Percentiles rank a stretch among this genome's conserved stretches.
Conservation (phyloP, 2,888 invertebrate species). For the Rugalucina vietnamica region DNA sequence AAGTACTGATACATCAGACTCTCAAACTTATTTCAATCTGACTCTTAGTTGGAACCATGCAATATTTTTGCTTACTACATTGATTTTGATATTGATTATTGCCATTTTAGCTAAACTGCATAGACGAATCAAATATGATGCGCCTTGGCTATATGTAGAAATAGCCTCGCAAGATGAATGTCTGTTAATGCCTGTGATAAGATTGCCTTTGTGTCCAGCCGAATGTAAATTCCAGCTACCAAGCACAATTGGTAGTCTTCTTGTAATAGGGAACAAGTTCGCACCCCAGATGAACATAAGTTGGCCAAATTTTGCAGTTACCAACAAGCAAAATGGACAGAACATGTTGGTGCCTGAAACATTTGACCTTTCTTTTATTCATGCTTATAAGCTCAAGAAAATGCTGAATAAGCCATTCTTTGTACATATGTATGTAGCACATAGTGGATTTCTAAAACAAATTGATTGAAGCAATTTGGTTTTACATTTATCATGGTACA, state of each 20-base stretch:
- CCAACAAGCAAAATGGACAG: not conserved
- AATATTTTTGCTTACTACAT: not conserved
- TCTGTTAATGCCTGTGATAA: not conserved
- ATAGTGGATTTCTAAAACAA: not conserved
- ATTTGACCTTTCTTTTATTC: not conserved
- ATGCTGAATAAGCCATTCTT: not conserved
- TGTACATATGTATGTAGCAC: not conserved
- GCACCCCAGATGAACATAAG: not conserved
- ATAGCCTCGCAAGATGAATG: not conserved
- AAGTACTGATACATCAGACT: not conserved
- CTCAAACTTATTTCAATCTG: not conserved
- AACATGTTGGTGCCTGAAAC: not conserved
- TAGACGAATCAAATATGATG: not conserved
- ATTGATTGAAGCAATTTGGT: not conserved
- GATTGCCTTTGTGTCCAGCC: not conserved
- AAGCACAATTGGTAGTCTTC: not conserved
- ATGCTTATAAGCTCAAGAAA: not conserved
- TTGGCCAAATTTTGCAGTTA: not conserved
- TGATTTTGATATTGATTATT: not conserved
- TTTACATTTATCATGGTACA: not conserved
- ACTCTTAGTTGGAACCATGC: constrained; percentile 18
- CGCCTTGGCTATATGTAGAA: not conserved
- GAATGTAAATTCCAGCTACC: not conserved
- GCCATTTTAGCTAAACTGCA: not conserved
- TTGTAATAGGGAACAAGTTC: not conserved